phyloP scores from a whole-genome alignment of 2,797 vertebrate genomes.

The Sebastes iracundus region DNA sequence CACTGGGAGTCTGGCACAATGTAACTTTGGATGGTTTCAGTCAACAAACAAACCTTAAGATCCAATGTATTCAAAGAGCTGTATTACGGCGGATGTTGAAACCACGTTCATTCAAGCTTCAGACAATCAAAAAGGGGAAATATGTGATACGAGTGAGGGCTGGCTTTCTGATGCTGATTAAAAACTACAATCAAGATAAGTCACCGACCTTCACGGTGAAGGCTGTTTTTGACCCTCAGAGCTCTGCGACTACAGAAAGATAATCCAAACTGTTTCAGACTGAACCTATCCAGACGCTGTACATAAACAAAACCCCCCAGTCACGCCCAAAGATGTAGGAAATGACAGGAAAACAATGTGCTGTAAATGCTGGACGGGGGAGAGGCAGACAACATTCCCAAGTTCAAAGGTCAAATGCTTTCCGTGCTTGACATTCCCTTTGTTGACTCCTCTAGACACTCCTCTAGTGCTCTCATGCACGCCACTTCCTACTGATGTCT shows the following conservation, averaged over 20 bases:
- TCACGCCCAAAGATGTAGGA: neutral
- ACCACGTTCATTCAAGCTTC: neutral
- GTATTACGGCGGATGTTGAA: neutral
- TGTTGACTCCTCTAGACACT: conserved; percentile 57
- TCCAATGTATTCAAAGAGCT: neutral
- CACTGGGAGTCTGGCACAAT: conserved; percentile 15
- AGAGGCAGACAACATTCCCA: neutral
- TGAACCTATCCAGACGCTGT: neutral
- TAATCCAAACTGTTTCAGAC: neutral
- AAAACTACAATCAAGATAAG: neutral
- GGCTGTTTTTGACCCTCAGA: neutral
- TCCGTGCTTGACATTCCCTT: conserved; percentile 61
- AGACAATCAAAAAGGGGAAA: neutral
- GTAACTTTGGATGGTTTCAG: conserved; percentile 39
- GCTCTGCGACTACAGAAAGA: neutral
- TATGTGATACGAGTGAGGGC: neutral
- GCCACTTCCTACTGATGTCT: neutral
- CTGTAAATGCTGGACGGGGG: conserved; percentile 1
- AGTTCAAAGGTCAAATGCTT: conserved; percentile 67
- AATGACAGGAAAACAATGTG: conserved; percentile 16
- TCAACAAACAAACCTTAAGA: conserved; percentile 45
- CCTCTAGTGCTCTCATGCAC: neutral
- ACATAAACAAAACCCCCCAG: neutral
- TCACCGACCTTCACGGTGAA: neutral
- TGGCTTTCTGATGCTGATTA: neutral